These are phyloP conservation scores for Littorina saxatilis DNA, from an alignment of 1,140 invertebrate genomes.

Conservation along the genomic window DNA sequence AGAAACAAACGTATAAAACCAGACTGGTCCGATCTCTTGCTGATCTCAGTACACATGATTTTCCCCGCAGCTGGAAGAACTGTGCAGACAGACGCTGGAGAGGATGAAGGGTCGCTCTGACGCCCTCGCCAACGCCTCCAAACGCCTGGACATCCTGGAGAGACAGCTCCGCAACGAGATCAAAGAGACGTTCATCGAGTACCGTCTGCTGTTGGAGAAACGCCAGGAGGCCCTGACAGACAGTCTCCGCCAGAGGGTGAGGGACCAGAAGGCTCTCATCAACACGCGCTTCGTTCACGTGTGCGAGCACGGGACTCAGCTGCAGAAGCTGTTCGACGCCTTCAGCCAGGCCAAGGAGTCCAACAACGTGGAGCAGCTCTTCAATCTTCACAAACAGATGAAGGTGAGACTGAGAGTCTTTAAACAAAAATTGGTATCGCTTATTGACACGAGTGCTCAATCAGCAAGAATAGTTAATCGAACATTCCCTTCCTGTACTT, in stretches of 20 bases:
- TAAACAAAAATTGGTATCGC: too few relatives aligned
- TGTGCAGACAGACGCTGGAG: conserved; percentile 60
- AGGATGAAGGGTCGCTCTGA: conserved; percentile 65
- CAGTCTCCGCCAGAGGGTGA: conserved; percentile 58
- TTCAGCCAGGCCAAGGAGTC: conserved; percentile 59
- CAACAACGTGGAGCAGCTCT: conserved; percentile 67
- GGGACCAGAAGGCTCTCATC: conserved; percentile 65
- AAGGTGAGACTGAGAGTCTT: conserved; percentile 48
- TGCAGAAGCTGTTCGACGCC: conserved; percentile 66
- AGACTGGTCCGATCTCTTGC: too few relatives aligned
- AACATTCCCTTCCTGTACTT: too few relatives aligned
- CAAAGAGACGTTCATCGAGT: conserved; percentile 72
- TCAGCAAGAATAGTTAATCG: too few relatives aligned
- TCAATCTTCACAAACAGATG: conserved; percentile 64
- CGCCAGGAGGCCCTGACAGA: conserved; percentile 64
- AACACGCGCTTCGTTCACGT: conserved; percentile 65
- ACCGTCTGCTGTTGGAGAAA: conserved; percentile 65
- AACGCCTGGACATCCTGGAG: conserved; percentile 68
- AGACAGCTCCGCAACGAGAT: conserved; percentile 62
- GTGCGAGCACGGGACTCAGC: conserved; percentile 61
- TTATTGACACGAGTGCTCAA: too few relatives aligned
- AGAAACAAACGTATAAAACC: too few relatives aligned
- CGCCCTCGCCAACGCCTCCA: conserved; percentile 65
- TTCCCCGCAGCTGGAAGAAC: conserved; percentile 53
- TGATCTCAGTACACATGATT: too few relatives aligned